Percentiles rank a stretch among this genome's conserved stretches.
These are phyloP conservation scores for Meghimatium bilineatum DNA, from an alignment of 2,888 invertebrate genomes.

Conservation along the genomic window DNA sequence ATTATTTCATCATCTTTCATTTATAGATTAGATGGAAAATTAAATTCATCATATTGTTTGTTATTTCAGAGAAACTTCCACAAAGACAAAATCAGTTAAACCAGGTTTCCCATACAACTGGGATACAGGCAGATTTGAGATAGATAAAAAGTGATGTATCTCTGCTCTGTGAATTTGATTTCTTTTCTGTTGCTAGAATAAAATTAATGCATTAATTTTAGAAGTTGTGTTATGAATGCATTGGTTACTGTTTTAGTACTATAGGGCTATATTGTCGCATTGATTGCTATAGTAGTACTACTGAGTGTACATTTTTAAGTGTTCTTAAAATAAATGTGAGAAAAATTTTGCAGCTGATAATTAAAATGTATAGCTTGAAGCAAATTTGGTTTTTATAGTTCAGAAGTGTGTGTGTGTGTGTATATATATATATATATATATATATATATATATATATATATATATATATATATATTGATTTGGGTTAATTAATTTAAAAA, in stretches of 20 bases:
- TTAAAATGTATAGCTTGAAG: neutral
- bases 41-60: neutral
- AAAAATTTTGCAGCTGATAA: neutral
- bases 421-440: too few relatives aligned
- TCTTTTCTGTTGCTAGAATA: neutral
- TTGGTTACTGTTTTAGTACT: too few relatives aligned
- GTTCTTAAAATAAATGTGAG: neutral
- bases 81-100: constrained; percentile 22
- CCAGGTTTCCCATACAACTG: constrained; percentile 49
- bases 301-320: neutral
- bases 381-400: neutral
- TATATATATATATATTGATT: too few relatives aligned
- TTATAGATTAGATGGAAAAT: neutral
- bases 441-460: too few relatives aligned
- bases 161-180: neutral
- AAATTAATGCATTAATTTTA: neutral
- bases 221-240: too few relatives aligned
- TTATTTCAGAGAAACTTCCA: constrained; percentile 35
- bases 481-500: neutral
- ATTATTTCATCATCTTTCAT: too few relatives aligned
- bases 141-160: neutral
- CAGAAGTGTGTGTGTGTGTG: too few relatives aligned
- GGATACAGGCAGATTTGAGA: constrained; percentile 41
- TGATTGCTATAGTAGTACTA: too few relatives aligned
- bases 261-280: too few relatives aligned